A percentile compares a stretch with the other conserved stretches of the same genome.
These are phyloP conservation scores for Poeciliopsis presidionis DNA, from an alignment of 2,797 vertebrate species.

Conservation along the genomic window DNA sequence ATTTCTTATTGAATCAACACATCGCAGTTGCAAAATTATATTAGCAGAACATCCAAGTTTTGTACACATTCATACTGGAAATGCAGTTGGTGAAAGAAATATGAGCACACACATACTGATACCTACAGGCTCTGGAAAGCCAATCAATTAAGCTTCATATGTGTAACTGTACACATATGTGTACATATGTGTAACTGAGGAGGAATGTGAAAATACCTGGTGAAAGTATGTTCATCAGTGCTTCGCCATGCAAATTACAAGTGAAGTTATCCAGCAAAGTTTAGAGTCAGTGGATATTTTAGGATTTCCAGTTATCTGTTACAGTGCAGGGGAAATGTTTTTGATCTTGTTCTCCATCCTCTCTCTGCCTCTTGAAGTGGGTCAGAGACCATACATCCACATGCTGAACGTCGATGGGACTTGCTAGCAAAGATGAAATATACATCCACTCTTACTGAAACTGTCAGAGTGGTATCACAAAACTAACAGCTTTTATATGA, in stretches of 20 bases:
- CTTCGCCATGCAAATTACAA: background rate
- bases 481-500: slow-evolving; percentile 17
- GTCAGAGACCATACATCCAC: slow-evolving; percentile 36
- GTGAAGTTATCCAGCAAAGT: background rate
- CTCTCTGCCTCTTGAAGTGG: slow-evolving; percentile 27
- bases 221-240: background rate
- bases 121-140: background rate
- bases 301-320: background rate
- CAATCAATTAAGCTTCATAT: background rate
- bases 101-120: background rate
- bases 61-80: too few species aligned
- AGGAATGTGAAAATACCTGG: background rate
- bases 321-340: slow-evolving; percentile 18
- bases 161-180: background rate
- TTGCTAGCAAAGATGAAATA: slow-evolving; percentile 29
- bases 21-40: too few species aligned
- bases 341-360: slow-evolving; percentile 29
- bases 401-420: slow-evolving; percentile 19
- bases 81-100: background rate
- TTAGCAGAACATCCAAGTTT: too few species aligned
- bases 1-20: too few species aligned
- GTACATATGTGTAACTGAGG: background rate
- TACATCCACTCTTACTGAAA: slow-evolving; percentile 28
- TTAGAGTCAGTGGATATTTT: background rate
- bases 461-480: slow-evolving; percentile 25